These are phyloP conservation scores for Ophion obscuratus DNA, from an alignment of 2,888 invertebrate species.

Conservation along the genomic window DNA sequence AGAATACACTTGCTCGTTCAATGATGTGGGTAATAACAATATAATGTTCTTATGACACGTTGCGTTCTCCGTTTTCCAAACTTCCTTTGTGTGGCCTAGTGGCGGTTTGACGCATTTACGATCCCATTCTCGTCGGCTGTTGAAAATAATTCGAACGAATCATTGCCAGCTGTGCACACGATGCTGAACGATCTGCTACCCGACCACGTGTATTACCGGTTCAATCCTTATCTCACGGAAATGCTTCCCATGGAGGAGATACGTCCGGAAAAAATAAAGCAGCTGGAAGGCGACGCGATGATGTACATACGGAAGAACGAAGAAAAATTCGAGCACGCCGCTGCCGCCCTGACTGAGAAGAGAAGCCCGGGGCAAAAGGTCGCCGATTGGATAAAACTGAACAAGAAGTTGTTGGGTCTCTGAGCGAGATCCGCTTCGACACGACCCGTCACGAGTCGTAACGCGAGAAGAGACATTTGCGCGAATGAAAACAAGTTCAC, in stretches of 20 bases:
- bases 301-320: conserved; percentile 93
- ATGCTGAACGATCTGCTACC: conserved; percentile 91
- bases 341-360: conserved; percentile 83
- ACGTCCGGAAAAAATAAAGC: conserved; percentile 88
- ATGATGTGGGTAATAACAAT: neutral
- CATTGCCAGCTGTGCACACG: conserved; percentile 89
- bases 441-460: neutral
- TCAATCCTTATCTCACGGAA: conserved; percentile 94
- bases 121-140: neutral
- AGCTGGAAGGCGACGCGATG: conserved; percentile 90
- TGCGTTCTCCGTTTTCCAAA: no score
- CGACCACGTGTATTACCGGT: conserved; percentile 90
- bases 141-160: neutral
- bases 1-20: no score
- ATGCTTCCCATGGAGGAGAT: conserved; percentile 93
- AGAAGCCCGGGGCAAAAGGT: conserved; percentile 83
- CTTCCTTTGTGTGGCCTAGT: neutral
- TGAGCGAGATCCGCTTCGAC: conserved; percentile 57
- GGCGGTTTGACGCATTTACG: neutral
- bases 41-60: no score
- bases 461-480: neutral
- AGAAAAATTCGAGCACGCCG: conserved; percentile 89
- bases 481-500: neutral
- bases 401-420: conserved; percentile 80
- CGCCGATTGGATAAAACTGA: conserved; percentile 84